Conservation (phyloP, 2,797 vertebrate genomes). For the Phrynocephalus guinanensis region DNA sequence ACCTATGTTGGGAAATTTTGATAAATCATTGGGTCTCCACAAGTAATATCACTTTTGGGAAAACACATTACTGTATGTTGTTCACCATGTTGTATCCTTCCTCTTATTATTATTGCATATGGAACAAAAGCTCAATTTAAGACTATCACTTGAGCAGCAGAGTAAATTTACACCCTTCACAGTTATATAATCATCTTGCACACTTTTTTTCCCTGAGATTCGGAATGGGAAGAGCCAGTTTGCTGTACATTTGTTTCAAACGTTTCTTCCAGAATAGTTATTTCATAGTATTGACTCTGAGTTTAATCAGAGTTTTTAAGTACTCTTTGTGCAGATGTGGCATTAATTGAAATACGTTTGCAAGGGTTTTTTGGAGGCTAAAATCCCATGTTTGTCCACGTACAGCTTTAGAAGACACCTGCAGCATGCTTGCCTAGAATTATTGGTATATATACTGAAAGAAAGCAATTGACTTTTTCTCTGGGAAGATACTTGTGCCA, state of each 20-base stretch:
- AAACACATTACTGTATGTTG: not conserved
- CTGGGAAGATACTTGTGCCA: not conserved
- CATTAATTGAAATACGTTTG: not conserved
- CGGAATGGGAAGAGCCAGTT: not conserved
- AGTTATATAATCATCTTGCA: not conserved
- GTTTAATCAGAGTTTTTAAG: not conserved
- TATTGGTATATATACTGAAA: not conserved
- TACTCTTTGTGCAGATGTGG: not conserved
- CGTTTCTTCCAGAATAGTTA: not conserved
- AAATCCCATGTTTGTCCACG: not conserved
- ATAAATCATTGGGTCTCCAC: not conserved
- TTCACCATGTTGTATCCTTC: not conserved
- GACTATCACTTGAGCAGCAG: not conserved
- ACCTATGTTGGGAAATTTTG: not conserved
- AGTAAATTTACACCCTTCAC: too few species aligned
- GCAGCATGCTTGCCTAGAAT: not conserved
- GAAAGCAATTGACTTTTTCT: not conserved
- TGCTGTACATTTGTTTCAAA: not conserved
- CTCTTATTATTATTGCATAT: not conserved
- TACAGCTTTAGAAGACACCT: not conserved
- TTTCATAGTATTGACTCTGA: not conserved
- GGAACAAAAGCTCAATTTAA: not conserved
- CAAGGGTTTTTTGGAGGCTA: not conserved
- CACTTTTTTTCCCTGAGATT: not conserved
- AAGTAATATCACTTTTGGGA: not conserved